A percentile compares a stretch with the other conserved stretches of the same genome.
Evolutionary conservation across 37 sponge, comb jelly and placozoan genomes (phyloP).

Genomic region (Agelas oroides): DNA sequence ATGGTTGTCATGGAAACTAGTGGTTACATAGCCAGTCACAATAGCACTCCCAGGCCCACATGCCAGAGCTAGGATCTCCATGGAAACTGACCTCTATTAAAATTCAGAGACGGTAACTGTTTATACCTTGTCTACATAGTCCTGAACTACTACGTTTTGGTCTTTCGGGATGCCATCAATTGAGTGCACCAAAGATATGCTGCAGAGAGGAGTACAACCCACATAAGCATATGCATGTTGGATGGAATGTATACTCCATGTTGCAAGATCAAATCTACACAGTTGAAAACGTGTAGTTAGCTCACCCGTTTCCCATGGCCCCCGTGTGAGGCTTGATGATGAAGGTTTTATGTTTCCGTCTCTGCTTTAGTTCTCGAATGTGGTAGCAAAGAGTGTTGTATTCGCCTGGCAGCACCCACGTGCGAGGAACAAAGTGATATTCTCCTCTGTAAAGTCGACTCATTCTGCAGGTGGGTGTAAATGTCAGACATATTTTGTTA

Average conservation of each 20-base stretch:
- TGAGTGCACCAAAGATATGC: conserved; percentile 74
- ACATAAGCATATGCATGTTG: no score
- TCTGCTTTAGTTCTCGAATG: conserved; percentile 50
- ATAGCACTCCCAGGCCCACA: no score
- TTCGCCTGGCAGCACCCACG: conserved; percentile 90
- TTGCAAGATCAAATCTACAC: not conserved
- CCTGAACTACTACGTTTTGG: conserved; percentile 79
- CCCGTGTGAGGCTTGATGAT: conserved; percentile 89
- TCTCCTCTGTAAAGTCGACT: conserved; percentile 62
- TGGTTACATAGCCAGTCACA: no score
- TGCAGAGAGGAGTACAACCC: not conserved
- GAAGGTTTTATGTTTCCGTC: conserved; percentile 60
- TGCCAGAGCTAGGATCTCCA: not conserved
- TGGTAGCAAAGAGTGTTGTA: conserved; percentile 43
- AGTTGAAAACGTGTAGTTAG: not conserved
- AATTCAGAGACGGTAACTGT: not conserved
- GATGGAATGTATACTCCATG: not conserved
- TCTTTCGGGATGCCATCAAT: conserved; percentile 36
- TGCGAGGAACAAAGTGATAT: conserved; percentile 74
- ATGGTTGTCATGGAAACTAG: no score
- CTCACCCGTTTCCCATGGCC: conserved; percentile 90
- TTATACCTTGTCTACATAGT: conserved; percentile 82
- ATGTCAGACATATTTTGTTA: not conserved
- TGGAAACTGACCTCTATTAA: not conserved
- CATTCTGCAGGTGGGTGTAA: conserved; percentile 52